Evolutionary conservation across 2,888 invertebrate species (phyloP), one percentile per base, ranked within the genome.

Genomic region (Yponomeuta malinellus): DNA sequence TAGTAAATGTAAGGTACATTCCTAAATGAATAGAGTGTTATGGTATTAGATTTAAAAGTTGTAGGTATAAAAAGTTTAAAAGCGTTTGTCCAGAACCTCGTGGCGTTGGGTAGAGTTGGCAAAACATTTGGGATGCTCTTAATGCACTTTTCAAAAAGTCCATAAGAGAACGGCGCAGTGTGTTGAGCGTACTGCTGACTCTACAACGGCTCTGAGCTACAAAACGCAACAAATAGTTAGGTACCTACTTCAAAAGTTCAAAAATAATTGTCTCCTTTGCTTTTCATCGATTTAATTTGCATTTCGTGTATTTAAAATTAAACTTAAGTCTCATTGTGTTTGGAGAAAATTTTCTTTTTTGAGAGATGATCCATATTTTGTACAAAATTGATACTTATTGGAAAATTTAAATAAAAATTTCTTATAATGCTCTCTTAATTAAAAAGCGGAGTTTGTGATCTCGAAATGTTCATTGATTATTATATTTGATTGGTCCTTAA

Each of bases 1-100:
- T 87, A 89, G 81, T 85, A 89, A 84, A 88, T 33, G 33, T 83
- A 91, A 91, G 89, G 87, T 88, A 92, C 90, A 92, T 90, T 91
- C 91, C 91, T 90, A 89, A 87, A 59, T 81, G 78, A 84, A 86
- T 87, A 89, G 85, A 88, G 86, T 83, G 86, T 88, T 87, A 70
- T 67, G 12, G 71, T 37, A 59, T 33, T 70, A 72, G 66, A 70
- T 66, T 86, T 85, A 87, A 87, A 85, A 81, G 52, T 59, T 59
- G 52, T 59, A 59, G 43, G 43, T 59, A 59, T 87, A 87, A 88
- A 87, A 88, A 89, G 88, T 85, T 71, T 82, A 83, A 83, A 81
- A 84, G 82, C 83, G 63, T 63, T 86, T 87, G 86, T 88, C 87
- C 86, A 83, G 81, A 80, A 81, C 29, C 48, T 48, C 69, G 12